Conservation (phyloP, 2,113 vertebrate species). For the Helogale parvula region DNA sequence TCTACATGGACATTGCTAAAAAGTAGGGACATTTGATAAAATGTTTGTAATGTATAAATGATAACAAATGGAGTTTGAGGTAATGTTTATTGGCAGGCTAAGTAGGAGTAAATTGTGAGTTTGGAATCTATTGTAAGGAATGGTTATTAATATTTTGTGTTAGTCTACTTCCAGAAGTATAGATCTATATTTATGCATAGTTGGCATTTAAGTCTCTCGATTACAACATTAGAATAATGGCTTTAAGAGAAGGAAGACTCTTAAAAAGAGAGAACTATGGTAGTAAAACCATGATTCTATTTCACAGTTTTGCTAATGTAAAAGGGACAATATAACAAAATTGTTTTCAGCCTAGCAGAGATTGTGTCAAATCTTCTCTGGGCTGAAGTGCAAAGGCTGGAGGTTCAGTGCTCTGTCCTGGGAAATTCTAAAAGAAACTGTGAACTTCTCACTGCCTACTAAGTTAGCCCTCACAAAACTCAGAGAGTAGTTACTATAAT, state of each 20-base stretch:
- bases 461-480: neutral
- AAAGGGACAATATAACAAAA: neutral
- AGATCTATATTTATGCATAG: neutral
- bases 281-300: neutral
- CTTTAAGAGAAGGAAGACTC: neutral
- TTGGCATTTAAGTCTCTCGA: neutral
- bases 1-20: neutral
- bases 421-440: neutral
- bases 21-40: neutral
- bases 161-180: neutral
- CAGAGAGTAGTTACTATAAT: neutral
- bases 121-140: neutral
- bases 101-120: neutral
- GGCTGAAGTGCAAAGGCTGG: neutral
- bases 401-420: neutral
- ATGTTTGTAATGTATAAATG: neutral
- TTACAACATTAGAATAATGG: neutral
- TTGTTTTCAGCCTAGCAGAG: neutral
- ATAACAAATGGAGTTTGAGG: neutral
- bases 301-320: neutral
- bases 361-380: neutral
- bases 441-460: neutral
- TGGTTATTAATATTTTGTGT: neutral
- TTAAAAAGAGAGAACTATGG: neutral
- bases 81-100: neutral